These are phyloP conservation scores for rat (Rattus norvegicus) DNA, from an alignment of 2,113 vertebrate genomes.

Conservation along the genomic window GRCr8 NC_086029.1:46014001-46014500, in stretches of 20 bases:
- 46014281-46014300: neutral
- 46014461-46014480: neutral
- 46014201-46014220: neutral
- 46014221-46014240: neutral
- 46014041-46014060: neutral
- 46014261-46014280: neutral
- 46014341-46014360: neutral
- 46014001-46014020: neutral
- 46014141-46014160: neutral
- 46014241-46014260: neutral
- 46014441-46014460: no score
- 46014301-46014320: neutral
- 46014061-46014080: neutral
- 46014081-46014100: neutral
- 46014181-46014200: slow-evolving; percentile 43
- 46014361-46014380: neutral
- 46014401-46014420: neutral
- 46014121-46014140: neutral
- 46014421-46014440: neutral
- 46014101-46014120: neutral
- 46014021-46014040: neutral
- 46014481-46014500: neutral
- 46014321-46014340: neutral
- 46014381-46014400: neutral
- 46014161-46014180: neutral